These are phyloP conservation scores for Pangasius larnaudii DNA, from an alignment of 2,797 vertebrate species.

Conservation along the genomic window DNA sequence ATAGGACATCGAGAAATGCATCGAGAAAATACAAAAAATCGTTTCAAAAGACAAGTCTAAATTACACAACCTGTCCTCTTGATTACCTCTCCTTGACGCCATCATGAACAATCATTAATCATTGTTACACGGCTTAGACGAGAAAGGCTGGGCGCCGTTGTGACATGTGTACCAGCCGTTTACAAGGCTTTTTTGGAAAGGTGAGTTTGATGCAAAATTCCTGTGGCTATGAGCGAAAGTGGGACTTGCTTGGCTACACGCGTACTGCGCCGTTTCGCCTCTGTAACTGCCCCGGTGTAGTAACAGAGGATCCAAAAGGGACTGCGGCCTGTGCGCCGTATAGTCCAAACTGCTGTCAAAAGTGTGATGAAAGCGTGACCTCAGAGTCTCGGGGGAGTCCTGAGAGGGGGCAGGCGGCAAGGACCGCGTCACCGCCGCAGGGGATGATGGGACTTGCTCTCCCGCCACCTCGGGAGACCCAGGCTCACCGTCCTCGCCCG, in stretches of 20 bases:
- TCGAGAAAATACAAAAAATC: neutral
- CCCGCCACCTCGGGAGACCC: constrained; percentile 67
- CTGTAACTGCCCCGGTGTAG: constrained; percentile 75
- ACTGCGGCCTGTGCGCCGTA: constrained; percentile 75
- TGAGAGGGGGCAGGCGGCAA: constrained; percentile 62
- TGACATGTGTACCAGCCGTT: constrained; percentile 84
- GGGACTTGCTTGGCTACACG: constrained; percentile 72
- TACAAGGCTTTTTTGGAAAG: constrained; percentile 78
- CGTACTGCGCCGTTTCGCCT: constrained; percentile 74
- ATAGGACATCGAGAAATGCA: constrained; percentile 7
- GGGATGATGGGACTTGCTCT: constrained; percentile 64
- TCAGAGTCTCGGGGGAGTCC: constrained; percentile 73
- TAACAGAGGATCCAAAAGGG: constrained; percentile 77
- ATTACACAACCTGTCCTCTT: neutral
- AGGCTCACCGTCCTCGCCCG: constrained; percentile 66
- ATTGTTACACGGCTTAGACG: constrained; percentile 74
- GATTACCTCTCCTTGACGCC: constrained; percentile 22
- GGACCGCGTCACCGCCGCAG: constrained; percentile 52
- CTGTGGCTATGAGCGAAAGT: constrained; percentile 71
- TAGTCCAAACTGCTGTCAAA: constrained; percentile 80
- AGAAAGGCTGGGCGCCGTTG: constrained; percentile 74
- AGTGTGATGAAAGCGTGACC: constrained; percentile 79
- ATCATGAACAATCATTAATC: constrained; percentile 67
- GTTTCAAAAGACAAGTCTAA: neutral
- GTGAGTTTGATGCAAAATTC: constrained; percentile 72